Evolutionary conservation across 2,113 vertebrate genomes (phyloP).

Genomic region (Nycticryphes semicollaris): DNA sequence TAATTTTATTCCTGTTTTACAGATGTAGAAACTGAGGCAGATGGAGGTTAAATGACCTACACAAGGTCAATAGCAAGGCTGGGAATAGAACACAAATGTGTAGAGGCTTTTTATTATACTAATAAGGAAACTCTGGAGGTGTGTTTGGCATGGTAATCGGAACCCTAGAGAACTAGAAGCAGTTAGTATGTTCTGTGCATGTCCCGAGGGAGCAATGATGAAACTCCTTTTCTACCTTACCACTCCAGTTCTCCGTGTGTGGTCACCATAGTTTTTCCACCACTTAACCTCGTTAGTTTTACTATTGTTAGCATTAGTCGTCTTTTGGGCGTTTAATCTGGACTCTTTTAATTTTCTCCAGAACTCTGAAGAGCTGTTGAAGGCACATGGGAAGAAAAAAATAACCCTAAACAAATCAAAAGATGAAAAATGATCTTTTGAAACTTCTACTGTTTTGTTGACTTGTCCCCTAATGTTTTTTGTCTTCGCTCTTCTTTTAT

Average conservation of each 20-base stretch:
- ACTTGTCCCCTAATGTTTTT: slow-evolving; percentile 17
- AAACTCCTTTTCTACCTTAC: slow-evolving; percentile 69
- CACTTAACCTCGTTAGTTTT: slow-evolving; percentile 56
- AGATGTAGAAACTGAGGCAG: slow-evolving; percentile 60
- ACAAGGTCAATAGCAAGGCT: slow-evolving; percentile 66
- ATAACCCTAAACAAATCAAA: not conserved
- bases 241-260: slow-evolving; percentile 23
- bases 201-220: slow-evolving; percentile 75
- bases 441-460: slow-evolving; percentile 26
- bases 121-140: slow-evolving; percentile 70
- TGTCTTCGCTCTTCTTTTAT: slow-evolving; percentile 48
- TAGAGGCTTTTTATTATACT: slow-evolving; percentile 71
- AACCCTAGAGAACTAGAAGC: slow-evolving; percentile 57
- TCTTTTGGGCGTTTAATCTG: slow-evolving; percentile 72
- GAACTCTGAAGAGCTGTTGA: slow-evolving; percentile 55
- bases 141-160: slow-evolving; percentile 65
- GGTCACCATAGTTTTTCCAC: slow-evolving; percentile 35
- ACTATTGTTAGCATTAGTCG: slow-evolving; percentile 36
- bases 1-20: not conserved
- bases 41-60: slow-evolving; percentile 60
- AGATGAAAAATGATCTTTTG: slow-evolving; percentile 38
- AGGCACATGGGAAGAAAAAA: slow-evolving; percentile 13
- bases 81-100: slow-evolving; percentile 59
- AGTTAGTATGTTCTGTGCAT: slow-evolving; percentile 16
- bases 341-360: slow-evolving; percentile 66